Base-by-base conservation (phyloP, 2,888 invertebrate species). In the Epistrophe grossulariae region DNA sequence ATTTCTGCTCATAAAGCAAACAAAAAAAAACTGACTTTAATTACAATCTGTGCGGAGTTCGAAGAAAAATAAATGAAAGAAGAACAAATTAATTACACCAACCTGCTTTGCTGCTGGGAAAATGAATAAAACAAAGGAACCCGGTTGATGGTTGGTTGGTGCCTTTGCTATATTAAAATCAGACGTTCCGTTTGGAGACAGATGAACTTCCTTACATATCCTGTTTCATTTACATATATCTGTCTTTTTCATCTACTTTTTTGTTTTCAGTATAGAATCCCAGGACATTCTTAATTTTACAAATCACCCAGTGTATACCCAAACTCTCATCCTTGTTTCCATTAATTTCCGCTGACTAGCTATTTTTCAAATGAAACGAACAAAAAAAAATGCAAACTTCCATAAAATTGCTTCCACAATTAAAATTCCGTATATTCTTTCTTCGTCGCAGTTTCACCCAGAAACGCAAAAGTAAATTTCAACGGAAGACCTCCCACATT, bases 341-440 rank as follows among this genome's bases (percentile, higher is more conserved):
- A 83, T 87, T 87, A 87, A 83, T 87, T 87, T 87, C 76, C 87
- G 83, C 87, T 83, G 76, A 87, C 79, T 76, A 45, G 2, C 5
- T 31, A 4, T 72, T 71, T 71, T 15, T 43, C 19, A 38, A 45
- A 35, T 13, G 52, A 66, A 19, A 17, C 7, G 2, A 40, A 43
- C 31, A 66, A 43, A 71, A 50, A n/a, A 70, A 82, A 57, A 13
- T 43, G 24, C 66, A 19, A 45, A 60, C 70, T 71, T 17, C 74
- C 70, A 59, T 82, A 70, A 82, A 81, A 82, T 73, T 78, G 79
- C 71, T 72, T 83, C 59, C 79, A 82, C 87, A 87, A 79, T 87
- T 87, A 87, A 87, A 87, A 87, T 83, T 79, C 85, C 70, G 15
- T 38, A 31, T 31, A 68, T 40, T 62, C 52, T 62, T 45, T 24